Conservation (phyloP, 35 echinoderm and acorn worm species). For the Apostichopus japonicus region DNA sequence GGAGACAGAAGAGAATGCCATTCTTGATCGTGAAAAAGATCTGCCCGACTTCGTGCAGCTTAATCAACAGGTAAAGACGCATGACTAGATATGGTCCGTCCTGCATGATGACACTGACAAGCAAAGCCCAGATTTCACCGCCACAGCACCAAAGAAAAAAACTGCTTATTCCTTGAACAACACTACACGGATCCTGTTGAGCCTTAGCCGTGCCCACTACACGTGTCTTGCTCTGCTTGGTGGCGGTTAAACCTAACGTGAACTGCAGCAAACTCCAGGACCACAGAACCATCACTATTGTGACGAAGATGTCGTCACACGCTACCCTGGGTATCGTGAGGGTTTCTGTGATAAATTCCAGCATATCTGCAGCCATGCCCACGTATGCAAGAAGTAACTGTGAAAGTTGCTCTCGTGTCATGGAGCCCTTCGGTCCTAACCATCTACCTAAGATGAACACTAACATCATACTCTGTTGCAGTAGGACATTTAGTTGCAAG, state of each 20-base stretch:
- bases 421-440: constrained; percentile 86
- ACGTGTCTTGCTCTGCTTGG: constrained; percentile 74
- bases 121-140: constrained; percentile 87
- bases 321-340: constrained; percentile 68
- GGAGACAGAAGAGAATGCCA: constrained; percentile 74
- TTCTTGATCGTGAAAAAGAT: constrained; percentile 97
- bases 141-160: constrained; percentile 68
- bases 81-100: constrained; percentile 81
- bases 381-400: constrained; percentile 72
- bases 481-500: constrained; percentile 49
- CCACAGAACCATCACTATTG: constrained; percentile 71
- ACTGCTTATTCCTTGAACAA: neutral
- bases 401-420: constrained; percentile 85
- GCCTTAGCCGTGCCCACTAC: constrained; percentile 36
- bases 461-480: constrained; percentile 81
- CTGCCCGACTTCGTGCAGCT: constrained; percentile 56
- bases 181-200: constrained; percentile 7
- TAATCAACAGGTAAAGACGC: constrained; percentile 85
- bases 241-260: constrained; percentile 78
- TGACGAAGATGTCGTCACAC: constrained; percentile 62
- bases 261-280: constrained; percentile 85
- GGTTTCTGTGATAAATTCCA: constrained; percentile 88
- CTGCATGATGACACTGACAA: constrained; percentile 85
- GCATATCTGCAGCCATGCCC: constrained; percentile 93
- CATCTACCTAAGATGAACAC: constrained; percentile 77